Evolutionary conservation across 2,797 vertebrate genomes (phyloP).

Genomic region (Sebastes jordani): DNA sequence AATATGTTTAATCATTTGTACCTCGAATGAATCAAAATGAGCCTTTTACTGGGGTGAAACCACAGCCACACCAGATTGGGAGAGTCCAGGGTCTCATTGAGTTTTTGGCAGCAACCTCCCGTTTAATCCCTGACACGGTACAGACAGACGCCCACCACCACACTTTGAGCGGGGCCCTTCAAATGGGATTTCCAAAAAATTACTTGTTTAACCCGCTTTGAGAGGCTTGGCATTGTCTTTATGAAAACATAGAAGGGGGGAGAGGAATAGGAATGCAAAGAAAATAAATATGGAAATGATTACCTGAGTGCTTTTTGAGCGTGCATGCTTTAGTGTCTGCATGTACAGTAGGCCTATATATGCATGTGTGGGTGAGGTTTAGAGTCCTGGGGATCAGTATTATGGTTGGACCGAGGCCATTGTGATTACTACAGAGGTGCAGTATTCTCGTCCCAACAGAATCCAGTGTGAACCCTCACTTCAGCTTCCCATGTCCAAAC

Average conservation of each 20-base stretch:
- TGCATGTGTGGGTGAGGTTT: slow-evolving; percentile 22
- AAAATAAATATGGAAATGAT: slow-evolving; percentile 71
- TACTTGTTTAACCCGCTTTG: slow-evolving; percentile 46
- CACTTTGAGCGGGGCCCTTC: slow-evolving; percentile 33
- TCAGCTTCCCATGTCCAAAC: slow-evolving; percentile 58
- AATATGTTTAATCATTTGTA: slow-evolving; percentile 48
- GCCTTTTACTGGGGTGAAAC: slow-evolving; percentile 45
- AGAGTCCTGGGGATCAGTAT: slow-evolving; percentile 53
- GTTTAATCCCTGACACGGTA: slow-evolving; percentile 51
- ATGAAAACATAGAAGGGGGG: slow-evolving; percentile 48
- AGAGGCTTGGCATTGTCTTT: slow-evolving; percentile 59
- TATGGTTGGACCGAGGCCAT: slow-evolving; percentile 65
- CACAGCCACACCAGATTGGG: slow-evolving; percentile 35
- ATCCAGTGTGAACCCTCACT: slow-evolving; percentile 44
- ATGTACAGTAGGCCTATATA: background rate
- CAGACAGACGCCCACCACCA: slow-evolving; percentile 49
- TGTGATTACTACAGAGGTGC: slow-evolving; percentile 63
- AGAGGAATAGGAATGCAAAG: slow-evolving; percentile 47
- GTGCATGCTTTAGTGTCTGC: slow-evolving; percentile 15
- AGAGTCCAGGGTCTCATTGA: slow-evolving; percentile 38
- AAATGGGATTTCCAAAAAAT: slow-evolving; percentile 56
- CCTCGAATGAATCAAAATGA: slow-evolving; percentile 52
- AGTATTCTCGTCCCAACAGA: slow-evolving; percentile 51
- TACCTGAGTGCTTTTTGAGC: slow-evolving; percentile 46
- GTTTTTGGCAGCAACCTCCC: slow-evolving; percentile 43